phyloP scores from a whole-genome alignment of 2,888 invertebrate genomes.

The Cartodere bifasciata region DNA sequence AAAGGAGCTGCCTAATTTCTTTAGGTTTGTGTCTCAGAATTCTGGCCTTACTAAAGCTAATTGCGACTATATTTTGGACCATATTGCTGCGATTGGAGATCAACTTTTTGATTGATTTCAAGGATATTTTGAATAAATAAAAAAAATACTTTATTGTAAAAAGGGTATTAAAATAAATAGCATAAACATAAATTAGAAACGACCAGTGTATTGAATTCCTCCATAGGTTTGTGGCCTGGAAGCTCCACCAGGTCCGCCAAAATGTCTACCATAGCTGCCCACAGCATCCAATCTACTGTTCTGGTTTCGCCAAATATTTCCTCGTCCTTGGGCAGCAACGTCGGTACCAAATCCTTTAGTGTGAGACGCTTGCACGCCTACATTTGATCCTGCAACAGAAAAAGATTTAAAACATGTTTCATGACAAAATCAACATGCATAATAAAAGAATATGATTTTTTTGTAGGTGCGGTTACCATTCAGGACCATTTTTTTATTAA shows the following conservation, averaged over 20 bases:
- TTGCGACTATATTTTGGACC: constrained; percentile 47
- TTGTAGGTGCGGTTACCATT: too few species aligned
- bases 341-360: constrained; percentile 20
- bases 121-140: too few species aligned
- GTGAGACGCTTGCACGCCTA: constrained; percentile 18
- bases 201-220: constrained; percentile 9
- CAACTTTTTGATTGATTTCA: constrained; percentile 22
- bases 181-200: too few species aligned
- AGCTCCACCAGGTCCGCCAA: constrained; percentile 20
- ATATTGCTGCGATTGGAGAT: constrained; percentile 44
- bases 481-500: too few species aligned
- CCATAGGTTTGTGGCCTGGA: constrained; percentile 15
- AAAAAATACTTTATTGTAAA: too few species aligned
- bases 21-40: constrained; percentile 51
- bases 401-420: too few species aligned
- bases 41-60: constrained; percentile 43
- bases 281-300: constrained; percentile 20
- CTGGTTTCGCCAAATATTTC: constrained; percentile 18
- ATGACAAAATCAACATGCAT: too few species aligned
- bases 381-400: constrained; percentile 16
- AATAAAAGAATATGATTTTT: too few species aligned
- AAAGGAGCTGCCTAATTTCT: constrained; percentile 49
- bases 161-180: too few species aligned
- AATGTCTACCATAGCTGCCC: constrained; percentile 21
- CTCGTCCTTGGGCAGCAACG: constrained; percentile 17